Evolutionary conservation across 2,888 invertebrate genomes (phyloP).

Genomic region (Aricia artaxerxes): DNA sequence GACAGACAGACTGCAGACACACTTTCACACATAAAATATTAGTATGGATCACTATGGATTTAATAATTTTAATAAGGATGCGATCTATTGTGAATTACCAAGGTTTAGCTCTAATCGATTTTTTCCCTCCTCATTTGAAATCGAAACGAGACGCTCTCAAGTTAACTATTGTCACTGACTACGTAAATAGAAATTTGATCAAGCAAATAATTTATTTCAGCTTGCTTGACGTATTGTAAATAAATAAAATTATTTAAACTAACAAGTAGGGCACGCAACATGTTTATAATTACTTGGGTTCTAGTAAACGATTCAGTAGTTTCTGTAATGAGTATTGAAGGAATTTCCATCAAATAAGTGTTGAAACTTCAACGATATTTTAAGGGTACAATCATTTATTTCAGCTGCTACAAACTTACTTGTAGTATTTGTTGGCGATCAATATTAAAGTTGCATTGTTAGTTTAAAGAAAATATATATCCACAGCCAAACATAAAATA

Average conservation of each 20-base stretch:
- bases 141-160: neutral
- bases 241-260: neutral
- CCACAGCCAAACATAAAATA: too few relatives aligned
- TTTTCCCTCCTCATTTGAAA: too few relatives aligned
- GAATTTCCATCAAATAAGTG: constrained; percentile 62
- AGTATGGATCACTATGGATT: too few relatives aligned
- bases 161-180: neutral
- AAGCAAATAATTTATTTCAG: neutral
- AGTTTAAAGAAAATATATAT: neutral
- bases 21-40: too few relatives aligned
- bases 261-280: neutral
- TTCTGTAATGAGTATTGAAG: constrained; percentile 49
- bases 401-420: neutral
- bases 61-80: too few relatives aligned
- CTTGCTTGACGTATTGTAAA: too few relatives aligned
- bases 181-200: neutral
- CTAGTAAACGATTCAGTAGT: neutral
- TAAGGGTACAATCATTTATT: constrained; percentile 45
- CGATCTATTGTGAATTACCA: too few relatives aligned
- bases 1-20: too few relatives aligned
- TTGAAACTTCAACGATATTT: constrained; percentile 65
- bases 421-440: neutral
- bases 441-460: neutral
- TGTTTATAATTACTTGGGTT: neutral
- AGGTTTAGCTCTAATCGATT: too few relatives aligned